A percentile compares a stretch with the other conserved stretches of the same genome.
phyloP scores from a whole-genome alignment of 2,797 vertebrate species.

The Artibeus jamaicensis region DNA sequence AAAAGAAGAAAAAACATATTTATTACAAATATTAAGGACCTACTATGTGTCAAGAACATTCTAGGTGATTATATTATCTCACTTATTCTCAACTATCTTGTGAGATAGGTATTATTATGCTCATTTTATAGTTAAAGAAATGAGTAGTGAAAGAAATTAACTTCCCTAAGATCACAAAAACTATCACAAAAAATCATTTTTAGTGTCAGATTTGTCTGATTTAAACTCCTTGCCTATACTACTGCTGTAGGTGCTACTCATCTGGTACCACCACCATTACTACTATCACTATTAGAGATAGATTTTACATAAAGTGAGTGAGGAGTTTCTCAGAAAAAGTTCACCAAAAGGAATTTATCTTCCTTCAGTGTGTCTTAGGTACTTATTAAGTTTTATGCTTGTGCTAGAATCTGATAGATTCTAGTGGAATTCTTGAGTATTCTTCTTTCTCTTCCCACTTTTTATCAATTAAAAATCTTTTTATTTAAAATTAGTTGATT shows the following conservation, averaged over 20 bases:
- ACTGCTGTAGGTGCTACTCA: neutral
- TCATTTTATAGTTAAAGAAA: neutral
- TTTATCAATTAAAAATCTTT: neutral
- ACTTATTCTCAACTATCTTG: neutral
- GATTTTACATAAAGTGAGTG: neutral
- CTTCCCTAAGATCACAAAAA: neutral
- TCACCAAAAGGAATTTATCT: neutral
- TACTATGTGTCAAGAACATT: neutral
- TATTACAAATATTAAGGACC: neutral
- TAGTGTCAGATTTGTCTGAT: neutral
- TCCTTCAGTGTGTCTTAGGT: neutral
- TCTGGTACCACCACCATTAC: neutral
- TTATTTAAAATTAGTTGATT: neutral
- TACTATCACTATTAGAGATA: neutral
- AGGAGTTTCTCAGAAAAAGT: neutral
- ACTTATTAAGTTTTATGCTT: neutral
- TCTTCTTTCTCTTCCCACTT: neutral
- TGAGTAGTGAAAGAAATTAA: neutral
- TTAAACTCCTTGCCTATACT: neutral
- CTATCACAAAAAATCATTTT: neutral
- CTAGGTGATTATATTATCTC: neutral
- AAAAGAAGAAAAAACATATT: neutral
- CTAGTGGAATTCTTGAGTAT: neutral
- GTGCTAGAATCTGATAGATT: neutral
- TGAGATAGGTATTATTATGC: neutral